phyloP scores from a whole-genome alignment of 2,113 vertebrate species.

The Rhinolophus sinicus region DNA sequence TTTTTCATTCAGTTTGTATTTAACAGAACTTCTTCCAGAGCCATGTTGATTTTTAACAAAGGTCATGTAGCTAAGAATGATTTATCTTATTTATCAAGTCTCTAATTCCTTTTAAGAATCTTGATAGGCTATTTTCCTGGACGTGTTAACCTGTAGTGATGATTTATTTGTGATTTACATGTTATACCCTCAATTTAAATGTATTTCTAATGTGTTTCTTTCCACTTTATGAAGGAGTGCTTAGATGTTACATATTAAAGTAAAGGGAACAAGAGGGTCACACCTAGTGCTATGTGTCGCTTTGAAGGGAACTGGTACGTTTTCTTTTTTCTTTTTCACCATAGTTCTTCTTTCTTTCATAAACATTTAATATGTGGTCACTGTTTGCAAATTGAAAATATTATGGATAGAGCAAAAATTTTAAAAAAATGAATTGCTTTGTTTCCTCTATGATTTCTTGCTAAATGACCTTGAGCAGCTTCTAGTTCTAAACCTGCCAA shows the following conservation, averaged over 20 bases:
- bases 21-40: background rate
- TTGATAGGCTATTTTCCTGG: slow-evolving; percentile 46
- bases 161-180: slow-evolving; percentile 66
- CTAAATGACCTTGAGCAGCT: slow-evolving; percentile 40
- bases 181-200: slow-evolving; percentile 49
- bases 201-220: slow-evolving; percentile 7
- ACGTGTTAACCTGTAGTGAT: slow-evolving; percentile 69
- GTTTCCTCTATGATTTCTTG: slow-evolving; percentile 45
- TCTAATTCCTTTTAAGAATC: slow-evolving; percentile 55
- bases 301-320: background rate
- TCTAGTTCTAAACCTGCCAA: slow-evolving; percentile 15
- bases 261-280: background rate
- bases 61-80: background rate
- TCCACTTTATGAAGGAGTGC: slow-evolving; percentile 45
- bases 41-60: slow-evolving; percentile 41
- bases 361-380: slow-evolving; percentile 46
- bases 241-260: slow-evolving; percentile 32
- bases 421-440: slow-evolving; percentile 42
- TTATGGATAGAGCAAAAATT: background rate
- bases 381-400: slow-evolving; percentile 51
- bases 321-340: background rate
- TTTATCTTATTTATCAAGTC: slow-evolving; percentile 47
- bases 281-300: background rate
- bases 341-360: slow-evolving; percentile 17
- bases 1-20: background rate